Percentiles rank a stretch among this genome's conserved stretches.
Conservation (phyloP, 2,113 vertebrate species). For the Melospiza melodia region DNA sequence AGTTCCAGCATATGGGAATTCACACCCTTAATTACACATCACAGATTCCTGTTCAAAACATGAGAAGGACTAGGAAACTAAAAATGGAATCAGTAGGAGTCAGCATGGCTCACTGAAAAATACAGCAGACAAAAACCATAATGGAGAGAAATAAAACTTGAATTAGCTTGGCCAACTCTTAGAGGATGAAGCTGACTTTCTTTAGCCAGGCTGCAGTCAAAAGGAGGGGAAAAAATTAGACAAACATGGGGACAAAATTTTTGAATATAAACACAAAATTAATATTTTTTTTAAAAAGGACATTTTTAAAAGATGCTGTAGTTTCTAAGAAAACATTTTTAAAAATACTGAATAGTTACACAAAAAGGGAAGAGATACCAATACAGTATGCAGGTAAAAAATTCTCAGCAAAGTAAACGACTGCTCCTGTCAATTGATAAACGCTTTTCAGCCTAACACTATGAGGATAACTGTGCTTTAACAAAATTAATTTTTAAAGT, state of each 20-base stretch:
- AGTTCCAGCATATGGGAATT: not conserved
- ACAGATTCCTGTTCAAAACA: not conserved
- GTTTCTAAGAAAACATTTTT: not conserved
- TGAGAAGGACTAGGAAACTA: not conserved
- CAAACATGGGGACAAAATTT: not conserved
- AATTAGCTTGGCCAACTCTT: not conserved
- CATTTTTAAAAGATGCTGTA: not conserved
- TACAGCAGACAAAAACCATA: not conserved
- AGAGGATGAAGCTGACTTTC: not conserved
- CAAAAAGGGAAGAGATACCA: not conserved
- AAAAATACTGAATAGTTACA: not conserved
- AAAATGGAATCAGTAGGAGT: not conserved
- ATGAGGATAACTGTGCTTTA: not conserved
- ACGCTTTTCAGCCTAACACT: not conserved
- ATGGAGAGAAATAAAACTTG: not conserved
- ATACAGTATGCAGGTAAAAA: not conserved
- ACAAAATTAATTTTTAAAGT: not conserved
- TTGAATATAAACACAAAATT: not conserved
- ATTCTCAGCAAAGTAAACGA: not conserved
- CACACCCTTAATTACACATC: not conserved
- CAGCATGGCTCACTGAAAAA: not conserved
- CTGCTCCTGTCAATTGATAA: not conserved
- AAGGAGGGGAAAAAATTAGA: not conserved
- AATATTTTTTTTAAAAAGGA: not conserved
- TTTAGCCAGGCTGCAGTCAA: not conserved